Conservation (phyloP, 2,113 vertebrate genomes). For the Tragelaphus imberbis region DNA sequence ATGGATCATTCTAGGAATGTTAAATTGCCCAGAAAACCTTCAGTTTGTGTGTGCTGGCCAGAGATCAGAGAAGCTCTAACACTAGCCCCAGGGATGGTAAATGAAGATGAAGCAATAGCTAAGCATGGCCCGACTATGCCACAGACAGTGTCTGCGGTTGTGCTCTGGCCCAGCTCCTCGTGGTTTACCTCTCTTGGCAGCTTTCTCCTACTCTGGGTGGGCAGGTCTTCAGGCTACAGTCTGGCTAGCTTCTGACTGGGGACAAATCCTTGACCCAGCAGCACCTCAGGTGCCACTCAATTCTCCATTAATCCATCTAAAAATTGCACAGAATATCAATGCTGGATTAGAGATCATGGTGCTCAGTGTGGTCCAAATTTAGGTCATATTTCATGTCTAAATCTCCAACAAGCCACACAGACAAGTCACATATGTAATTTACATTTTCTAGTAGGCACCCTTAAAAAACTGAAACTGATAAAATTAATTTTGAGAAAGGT, state of each 20-base stretch:
- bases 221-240: neutral
- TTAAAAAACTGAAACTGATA: neutral
- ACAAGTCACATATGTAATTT: neutral
- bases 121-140: neutral
- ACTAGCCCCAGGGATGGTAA: neutral
- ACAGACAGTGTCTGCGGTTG: neutral
- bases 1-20: neutral
- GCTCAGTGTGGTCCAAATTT: neutral
- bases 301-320: neutral
- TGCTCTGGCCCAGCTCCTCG: neutral
- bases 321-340: neutral
- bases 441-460: neutral
- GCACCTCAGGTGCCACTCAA: neutral
- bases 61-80: neutral
- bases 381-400: neutral
- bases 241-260: neutral
- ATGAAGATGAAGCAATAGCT: neutral
- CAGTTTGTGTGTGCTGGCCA: neutral
- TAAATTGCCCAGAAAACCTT: neutral
- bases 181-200: neutral
- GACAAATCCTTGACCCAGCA: neutral
- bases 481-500: neutral
- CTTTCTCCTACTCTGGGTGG: neutral
- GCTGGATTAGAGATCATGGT: neutral
- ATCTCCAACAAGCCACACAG: neutral